Conservation (phyloP, 2,797 vertebrate genomes). For the Halcyon chelicuti region DNA sequence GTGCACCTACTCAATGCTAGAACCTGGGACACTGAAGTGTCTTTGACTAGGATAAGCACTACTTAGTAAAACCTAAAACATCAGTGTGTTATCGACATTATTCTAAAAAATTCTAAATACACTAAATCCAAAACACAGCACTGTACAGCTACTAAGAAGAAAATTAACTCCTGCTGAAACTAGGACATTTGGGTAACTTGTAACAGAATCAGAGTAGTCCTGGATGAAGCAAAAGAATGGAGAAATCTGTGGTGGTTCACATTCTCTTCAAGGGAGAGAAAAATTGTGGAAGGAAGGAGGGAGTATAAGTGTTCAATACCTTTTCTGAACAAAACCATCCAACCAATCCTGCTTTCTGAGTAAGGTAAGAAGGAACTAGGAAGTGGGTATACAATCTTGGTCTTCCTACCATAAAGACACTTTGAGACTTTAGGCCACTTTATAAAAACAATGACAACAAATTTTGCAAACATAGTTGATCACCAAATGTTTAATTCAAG, state of each 20-base stretch:
- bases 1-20: background rate
- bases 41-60: background rate
- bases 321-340: background rate
- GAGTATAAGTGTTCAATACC: background rate
- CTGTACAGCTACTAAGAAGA: background rate
- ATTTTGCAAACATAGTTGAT: background rate
- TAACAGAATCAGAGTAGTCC: background rate
- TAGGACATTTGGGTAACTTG: background rate
- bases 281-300: background rate
- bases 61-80: background rate
- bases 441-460: background rate
- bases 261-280: background rate
- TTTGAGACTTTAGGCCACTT: accelerated
- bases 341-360: background rate
- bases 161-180: background rate
- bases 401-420: background rate
- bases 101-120: background rate
- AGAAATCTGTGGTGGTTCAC: background rate
- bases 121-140: background rate
- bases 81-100: background rate
- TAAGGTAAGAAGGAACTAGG: background rate
- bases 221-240: background rate
- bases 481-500: background rate
- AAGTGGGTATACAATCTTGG: accelerated
- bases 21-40: background rate